Evolutionary conservation across 1,140 invertebrate genomes (phyloP).

Genomic region (Ips nitidus): DNA sequence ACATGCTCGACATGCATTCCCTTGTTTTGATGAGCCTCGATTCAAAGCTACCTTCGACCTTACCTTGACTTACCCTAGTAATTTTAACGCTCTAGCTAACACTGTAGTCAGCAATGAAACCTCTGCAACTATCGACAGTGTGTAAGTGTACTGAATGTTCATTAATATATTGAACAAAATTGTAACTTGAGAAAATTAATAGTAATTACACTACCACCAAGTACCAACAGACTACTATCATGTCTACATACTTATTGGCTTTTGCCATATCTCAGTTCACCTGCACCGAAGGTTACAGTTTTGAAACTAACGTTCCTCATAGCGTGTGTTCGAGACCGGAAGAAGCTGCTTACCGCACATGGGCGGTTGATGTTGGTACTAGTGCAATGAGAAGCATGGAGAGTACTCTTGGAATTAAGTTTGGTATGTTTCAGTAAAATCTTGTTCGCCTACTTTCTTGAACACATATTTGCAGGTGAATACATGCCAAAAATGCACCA

Average conservation of each 20-base stretch:
- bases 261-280: constrained; percentile 56
- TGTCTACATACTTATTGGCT: constrained; percentile 79
- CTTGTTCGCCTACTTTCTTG: not conserved
- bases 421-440: constrained; percentile 37
- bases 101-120: not conserved
- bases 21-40: constrained; percentile 31
- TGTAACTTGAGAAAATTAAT: not conserved
- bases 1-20: constrained; percentile 30
- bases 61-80: constrained; percentile 21
- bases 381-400: constrained; percentile 16
- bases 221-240: constrained; percentile 46
- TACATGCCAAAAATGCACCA: constrained; percentile 57
- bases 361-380: constrained; percentile 26
- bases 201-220: constrained; percentile 3
- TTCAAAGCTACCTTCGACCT: constrained; percentile 32
- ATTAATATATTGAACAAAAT: not conserved
- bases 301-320: constrained; percentile 16
- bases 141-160: not conserved
- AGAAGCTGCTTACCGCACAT: constrained; percentile 7
- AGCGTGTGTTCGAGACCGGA: constrained; percentile 31
- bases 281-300: constrained; percentile 19
- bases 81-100: constrained; percentile 2
- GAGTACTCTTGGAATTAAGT: constrained; percentile 47
- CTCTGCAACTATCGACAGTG: not conserved
- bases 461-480: constrained; percentile 3